Base-by-base conservation (phyloP, 53 echinoderm and acorn worm species). In the Mesocentrotus franciscanus region DNA sequence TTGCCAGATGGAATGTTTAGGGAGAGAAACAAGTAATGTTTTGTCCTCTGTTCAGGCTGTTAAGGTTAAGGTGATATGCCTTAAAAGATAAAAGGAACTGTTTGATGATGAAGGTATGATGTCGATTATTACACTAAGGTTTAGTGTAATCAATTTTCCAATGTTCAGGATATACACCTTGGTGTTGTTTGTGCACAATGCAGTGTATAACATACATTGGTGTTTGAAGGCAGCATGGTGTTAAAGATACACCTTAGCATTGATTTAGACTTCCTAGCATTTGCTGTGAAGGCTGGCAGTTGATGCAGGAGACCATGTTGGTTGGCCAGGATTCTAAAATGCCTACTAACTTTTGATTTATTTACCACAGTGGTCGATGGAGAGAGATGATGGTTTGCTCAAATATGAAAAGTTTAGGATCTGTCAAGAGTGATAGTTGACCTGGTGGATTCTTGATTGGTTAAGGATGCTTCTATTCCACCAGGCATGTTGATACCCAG, bases 321-420 rank as follows among this genome's bases (percentile, higher is more conserved):
- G 87, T 87, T 29, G 58, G 87, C 56, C 87, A 27, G 20, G 87
- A 13, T 87, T 26, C 56, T n/a, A 56, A 85, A 66, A 61, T 61
- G 91, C 66, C 36, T 61, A 9, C 91, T 35, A 91, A 91, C 66
- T 91, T 66, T 91, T 91, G 91, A 91, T 91, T 91, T 91, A 91
- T 91, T 91, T 91, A 91, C 91, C 91, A 36, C 62, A 91, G 66
- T 22, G 64, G 91, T 30, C 29, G 58, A 33, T 35, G 91, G 24
- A 90, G 90, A 27, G 85, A 76, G 76, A 81, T 13, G 24, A 18
- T 11, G 58, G 58, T 87, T 87, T 87, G 87, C 58, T 58, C 27
- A 87, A 27, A 57, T 58, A 24, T 49, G n/a, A 27, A 81, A 17
- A 36, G 22, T 81, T 39, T 20, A 42, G 36, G 81, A 13, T 18